Conservation (phyloP, 2,888 invertebrate genomes). For the Syritta pipiens region DNA sequence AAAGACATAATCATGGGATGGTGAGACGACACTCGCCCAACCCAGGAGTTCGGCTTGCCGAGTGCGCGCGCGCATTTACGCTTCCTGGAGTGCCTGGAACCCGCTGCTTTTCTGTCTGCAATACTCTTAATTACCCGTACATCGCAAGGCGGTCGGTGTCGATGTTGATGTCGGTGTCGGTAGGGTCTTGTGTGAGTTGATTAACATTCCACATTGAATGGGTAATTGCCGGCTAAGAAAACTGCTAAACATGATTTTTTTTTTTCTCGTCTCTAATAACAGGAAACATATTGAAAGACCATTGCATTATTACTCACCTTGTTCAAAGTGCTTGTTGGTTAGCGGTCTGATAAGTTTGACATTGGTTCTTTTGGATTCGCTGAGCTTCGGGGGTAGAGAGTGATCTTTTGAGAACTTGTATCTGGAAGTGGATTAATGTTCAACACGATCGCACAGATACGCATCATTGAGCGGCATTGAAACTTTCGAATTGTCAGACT, state of each 20-base stretch:
- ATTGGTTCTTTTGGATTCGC: slow-evolving; percentile 13
- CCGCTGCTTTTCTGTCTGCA: slow-evolving; percentile 15
- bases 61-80: slow-evolving; percentile 51
- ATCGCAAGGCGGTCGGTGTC: no score
- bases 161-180: slow-evolving; percentile 15
- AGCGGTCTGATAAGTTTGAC: slow-evolving; percentile 41
- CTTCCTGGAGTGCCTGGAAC: slow-evolving; percentile 62
- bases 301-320: slow-evolving; percentile 13
- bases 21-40: slow-evolving; percentile 59
- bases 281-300: slow-evolving; percentile 42
- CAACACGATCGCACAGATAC: slow-evolving; percentile 17
- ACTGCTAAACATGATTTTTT: background rate
- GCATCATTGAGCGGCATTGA: slow-evolving; percentile 26
- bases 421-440: background rate
- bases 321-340: slow-evolving; percentile 17
- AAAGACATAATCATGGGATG: slow-evolving; percentile 68
- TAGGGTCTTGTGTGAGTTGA: slow-evolving; percentile 28
- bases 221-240: slow-evolving; percentile 22
- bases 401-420: slow-evolving; percentile 17
- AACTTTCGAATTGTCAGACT: background rate
- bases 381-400: background rate
- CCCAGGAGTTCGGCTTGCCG: slow-evolving; percentile 39
- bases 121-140: slow-evolving; percentile 60
- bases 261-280: slow-evolving; percentile 21
- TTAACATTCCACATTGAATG: slow-evolving; percentile 46